Evolutionary conservation across 2,888 invertebrate species (phyloP).

Genomic region (Clepsis dumicolana): DNA sequence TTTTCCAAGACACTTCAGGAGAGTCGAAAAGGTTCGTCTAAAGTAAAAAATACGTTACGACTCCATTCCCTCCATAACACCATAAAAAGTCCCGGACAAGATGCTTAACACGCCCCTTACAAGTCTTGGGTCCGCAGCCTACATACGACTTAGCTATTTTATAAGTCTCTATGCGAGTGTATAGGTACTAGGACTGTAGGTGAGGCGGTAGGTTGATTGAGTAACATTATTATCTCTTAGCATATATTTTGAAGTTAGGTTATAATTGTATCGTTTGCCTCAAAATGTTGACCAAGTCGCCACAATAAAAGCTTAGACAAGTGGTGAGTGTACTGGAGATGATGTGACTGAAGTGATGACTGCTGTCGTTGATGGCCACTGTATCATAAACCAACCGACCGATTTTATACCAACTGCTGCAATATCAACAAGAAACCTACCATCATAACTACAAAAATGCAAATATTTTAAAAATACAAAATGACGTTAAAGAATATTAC

Average conservation of each 20-base stretch:
- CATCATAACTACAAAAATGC: too few relatives aligned
- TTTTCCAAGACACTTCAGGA: neutral
- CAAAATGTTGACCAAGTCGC: too few relatives aligned
- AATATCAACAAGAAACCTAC: too few relatives aligned
- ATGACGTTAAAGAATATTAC: neutral
- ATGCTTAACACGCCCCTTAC: constrained; percentile 32
- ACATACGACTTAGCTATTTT: constrained; percentile 14
- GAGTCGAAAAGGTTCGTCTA: neutral
- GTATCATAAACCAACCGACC: too few relatives aligned
- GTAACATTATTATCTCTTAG: neutral
- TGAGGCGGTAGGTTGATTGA: neutral
- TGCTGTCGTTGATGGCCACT: too few relatives aligned
- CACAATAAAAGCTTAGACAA: too few relatives aligned
- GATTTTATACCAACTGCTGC: too few relatives aligned
- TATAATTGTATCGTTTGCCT: too few relatives aligned
- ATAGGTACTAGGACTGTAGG: neutral
- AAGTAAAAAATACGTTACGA: constrained; percentile 10
- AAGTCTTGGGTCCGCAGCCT: constrained; percentile 6
- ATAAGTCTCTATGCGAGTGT: neutral
- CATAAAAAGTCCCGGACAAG: constrained; percentile 14
- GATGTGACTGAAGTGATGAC: too few relatives aligned
- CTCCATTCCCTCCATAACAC: neutral
- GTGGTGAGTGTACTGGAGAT: too few relatives aligned
- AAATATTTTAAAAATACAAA: neutral
- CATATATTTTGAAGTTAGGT: too few relatives aligned